Evolutionary conservation across 2,888 invertebrate genomes (phyloP).

Genomic region (Cryptophagus acutangulus): DNA sequence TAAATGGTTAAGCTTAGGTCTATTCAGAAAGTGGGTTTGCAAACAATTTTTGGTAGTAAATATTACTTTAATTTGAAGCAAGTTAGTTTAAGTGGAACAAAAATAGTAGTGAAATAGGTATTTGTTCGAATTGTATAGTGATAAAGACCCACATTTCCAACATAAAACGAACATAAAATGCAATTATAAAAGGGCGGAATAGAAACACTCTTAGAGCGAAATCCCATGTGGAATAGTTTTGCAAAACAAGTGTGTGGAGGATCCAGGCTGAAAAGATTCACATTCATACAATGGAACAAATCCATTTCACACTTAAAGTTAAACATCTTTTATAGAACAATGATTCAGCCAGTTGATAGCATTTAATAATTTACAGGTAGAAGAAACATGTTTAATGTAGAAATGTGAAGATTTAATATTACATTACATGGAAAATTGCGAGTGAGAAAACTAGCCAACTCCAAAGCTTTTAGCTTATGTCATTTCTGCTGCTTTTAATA

Average conservation of each 20-base stretch:
- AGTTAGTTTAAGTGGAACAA: no score
- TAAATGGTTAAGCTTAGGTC: no score
- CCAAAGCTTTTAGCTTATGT: constrained; percentile 1
- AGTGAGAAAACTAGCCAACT: constrained; percentile 1
- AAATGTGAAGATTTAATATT: not conserved
- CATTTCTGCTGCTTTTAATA: not conserved
- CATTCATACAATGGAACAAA: no score
- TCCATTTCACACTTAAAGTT: no score
- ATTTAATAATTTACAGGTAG: no score
- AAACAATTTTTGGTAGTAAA: no score
- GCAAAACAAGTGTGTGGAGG: constrained; percentile 18
- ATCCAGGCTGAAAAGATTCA: constrained; percentile 20
- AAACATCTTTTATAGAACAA: no score
- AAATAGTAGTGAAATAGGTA: no score
- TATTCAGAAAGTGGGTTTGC: no score
- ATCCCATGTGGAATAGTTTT: constrained; percentile 19
- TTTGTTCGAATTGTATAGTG: constrained; percentile 19
- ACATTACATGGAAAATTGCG: not conserved
- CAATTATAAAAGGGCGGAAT: constrained; percentile 23
- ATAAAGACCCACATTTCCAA: constrained; percentile 20
- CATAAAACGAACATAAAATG: constrained; percentile 20
- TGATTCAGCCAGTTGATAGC: no score
- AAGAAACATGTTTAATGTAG: not conserved
- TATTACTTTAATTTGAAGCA: no score
- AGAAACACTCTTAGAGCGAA: constrained; percentile 14